Base-by-base conservation (phyloP, 2,888 invertebrate genomes). In the Apamea monoglypha region DNA sequence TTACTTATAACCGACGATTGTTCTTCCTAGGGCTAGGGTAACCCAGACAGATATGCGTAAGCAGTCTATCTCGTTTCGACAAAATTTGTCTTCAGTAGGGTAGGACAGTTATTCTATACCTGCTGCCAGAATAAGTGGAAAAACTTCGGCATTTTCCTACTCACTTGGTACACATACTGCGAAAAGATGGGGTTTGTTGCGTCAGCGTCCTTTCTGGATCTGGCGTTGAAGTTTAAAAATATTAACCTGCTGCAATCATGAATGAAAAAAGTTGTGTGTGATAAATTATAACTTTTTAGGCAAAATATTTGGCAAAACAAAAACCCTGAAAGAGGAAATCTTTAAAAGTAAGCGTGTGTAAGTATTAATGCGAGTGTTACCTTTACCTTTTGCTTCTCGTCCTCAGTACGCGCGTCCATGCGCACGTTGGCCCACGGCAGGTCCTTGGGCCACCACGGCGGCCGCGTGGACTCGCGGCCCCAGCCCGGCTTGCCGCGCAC, bases 401-500 rank as follows among this genome's bases (percentile, higher is more conserved):
- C 99, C 94, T 99, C 99, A 36, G 99, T 98, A 87, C 99, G 97
- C 4, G 99, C 99, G 96, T 99, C 99, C 98, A 99, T 99, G 89
- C 99, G 97, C 25, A 99, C 99, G 97, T 99, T 99, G 82, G 99
- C 99, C 99, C 99, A 99, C 12, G 99, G 99, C 91, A 99, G 97
- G 96, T 99, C 99, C 95, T 98, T 98, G 40, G 99, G 99, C 99
- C 99, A 99, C 99, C 99, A 99, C 14, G 98, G 98, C 75, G 99
- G 99, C 88, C 99, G 97, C 80, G 99, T 99, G 32, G 99, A 99
- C 93, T 99, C 99, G 91, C 99, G 98, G 7, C 99, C 99, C 99
- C 99, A 99, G 64, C 99, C 99, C 68, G 99, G 99, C 95, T 99
- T 99, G 85, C 99, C 99, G 89, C 99, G 97, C 70, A 98, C 98